phyloP scores from a whole-genome alignment of 2,113 vertebrate species.

The Dicrurus megarhynchus region DNA sequence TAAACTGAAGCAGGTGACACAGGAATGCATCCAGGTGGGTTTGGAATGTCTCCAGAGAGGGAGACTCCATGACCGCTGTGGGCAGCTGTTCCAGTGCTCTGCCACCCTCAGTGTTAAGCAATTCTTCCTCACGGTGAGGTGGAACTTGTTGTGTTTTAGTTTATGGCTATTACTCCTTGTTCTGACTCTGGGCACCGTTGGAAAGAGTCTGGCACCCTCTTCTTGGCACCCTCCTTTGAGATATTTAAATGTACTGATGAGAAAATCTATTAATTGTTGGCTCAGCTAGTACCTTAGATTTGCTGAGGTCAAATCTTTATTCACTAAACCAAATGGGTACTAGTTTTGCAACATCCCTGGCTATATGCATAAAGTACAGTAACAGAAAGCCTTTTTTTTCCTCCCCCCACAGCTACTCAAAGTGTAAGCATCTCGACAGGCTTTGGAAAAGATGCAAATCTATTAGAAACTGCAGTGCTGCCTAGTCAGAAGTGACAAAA shows the following conservation, averaged over 20 bases:
- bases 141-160: background rate
- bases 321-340: background rate
- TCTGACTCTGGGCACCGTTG: background rate
- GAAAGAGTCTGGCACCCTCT: background rate
- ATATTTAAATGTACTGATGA: background rate
- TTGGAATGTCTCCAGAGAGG: background rate
- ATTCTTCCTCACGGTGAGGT: background rate
- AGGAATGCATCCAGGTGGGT: rapidly evolving
- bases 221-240: background rate
- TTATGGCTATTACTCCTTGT: background rate
- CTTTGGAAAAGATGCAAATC: background rate
- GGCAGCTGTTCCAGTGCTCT: background rate
- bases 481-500: background rate
- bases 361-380: background rate
- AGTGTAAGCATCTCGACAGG: background rate
- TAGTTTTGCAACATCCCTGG: background rate
- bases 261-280: background rate
- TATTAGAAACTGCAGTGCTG: background rate
- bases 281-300: background rate
- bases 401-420: background rate
- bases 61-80: background rate
- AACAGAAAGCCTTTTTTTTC: background rate
- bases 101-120: background rate
- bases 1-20: background rate
- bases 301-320: background rate